Percentiles rank a stretch among this genome's conserved stretches.
phyloP scores from a whole-genome alignment of 2,888 invertebrate genomes.

The Stictocephala bisonia region DNA sequence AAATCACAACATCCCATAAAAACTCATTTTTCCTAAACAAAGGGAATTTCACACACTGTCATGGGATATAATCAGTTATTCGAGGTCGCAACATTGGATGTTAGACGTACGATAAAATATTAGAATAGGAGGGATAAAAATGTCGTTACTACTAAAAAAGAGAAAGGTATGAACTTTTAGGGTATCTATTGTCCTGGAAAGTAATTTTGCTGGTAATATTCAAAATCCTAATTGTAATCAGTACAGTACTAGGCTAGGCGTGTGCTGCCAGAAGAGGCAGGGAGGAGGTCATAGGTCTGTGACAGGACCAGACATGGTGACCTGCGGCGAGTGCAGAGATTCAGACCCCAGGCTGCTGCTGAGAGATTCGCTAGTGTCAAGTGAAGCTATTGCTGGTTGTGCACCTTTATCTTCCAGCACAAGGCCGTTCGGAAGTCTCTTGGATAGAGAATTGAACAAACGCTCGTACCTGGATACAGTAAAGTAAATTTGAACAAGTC shows the following conservation, averaged over 20 bases:
- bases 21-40: too few relatives aligned
- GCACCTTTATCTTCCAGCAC: conserved; percentile 35
- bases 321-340: conserved; percentile 46
- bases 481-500: not conserved
- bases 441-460: conserved; percentile 28
- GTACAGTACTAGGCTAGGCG: not conserved
- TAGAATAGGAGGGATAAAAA: too few relatives aligned
- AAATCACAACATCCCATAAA: too few relatives aligned
- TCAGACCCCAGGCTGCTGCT: conserved; percentile 46
- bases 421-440: conserved; percentile 43
- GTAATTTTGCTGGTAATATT: too few relatives aligned
- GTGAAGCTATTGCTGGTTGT: not conserved
- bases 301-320: conserved; percentile 48
- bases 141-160: not conserved
- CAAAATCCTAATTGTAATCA: too few relatives aligned
- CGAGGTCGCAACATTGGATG: too few relatives aligned
- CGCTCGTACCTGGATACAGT: conserved; percentile 41
- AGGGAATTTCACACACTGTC: too few relatives aligned
- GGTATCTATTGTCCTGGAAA: too few relatives aligned
- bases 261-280: not conserved
- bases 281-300: conserved; percentile 45
- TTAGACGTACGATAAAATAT: too few relatives aligned
- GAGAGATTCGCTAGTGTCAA: conserved; percentile 40
- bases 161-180: not conserved
- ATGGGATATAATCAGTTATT: too few relatives aligned